phyloP scores from a whole-genome alignment of 2,888 invertebrate species.

The Pachymerium ferrugineum region DNA sequence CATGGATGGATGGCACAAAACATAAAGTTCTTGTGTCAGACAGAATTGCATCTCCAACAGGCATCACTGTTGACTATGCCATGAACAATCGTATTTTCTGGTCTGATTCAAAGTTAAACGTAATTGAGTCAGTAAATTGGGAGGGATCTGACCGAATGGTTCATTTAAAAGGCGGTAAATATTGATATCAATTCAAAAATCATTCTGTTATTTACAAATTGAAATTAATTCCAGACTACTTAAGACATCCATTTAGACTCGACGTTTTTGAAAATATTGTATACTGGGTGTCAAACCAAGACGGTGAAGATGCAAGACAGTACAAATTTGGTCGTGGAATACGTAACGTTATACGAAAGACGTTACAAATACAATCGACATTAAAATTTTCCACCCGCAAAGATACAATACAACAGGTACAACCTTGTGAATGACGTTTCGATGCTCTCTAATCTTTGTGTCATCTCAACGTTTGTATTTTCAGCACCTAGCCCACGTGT shows the following conservation, averaged over 20 bases:
- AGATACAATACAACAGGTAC: constrained; percentile 64
- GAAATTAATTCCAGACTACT: background rate
- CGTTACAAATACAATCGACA: constrained; percentile 75
- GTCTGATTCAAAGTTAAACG: constrained; percentile 89
- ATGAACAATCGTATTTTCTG: constrained; percentile 89
- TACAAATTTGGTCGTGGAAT: constrained; percentile 97
- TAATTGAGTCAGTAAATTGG: constrained; percentile 75
- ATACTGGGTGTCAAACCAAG: constrained; percentile 87
- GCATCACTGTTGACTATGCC: constrained; percentile 80
- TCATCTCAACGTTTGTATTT: background rate
- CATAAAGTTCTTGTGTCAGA: constrained; percentile 66
- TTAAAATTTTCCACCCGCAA: constrained; percentile 77
- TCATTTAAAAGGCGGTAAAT: constrained; percentile 59
- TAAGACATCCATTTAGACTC: constrained; percentile 68
- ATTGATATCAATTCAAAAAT: background rate
- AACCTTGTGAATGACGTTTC: background rate
- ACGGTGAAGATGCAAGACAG: constrained; percentile 78
- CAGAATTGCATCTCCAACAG: constrained; percentile 77
- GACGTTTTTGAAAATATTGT: constrained; percentile 91
- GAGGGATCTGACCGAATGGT: constrained; percentile 72
- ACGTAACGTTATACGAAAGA: constrained; percentile 75
- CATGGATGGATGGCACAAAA: constrained; percentile 68
- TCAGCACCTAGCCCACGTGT: constrained; percentile 54
- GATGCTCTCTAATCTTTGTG: background rate
- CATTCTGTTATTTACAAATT: background rate